Conservation (phyloP, 2,888 invertebrate species). For the Subacronicta megacephala region DNA sequence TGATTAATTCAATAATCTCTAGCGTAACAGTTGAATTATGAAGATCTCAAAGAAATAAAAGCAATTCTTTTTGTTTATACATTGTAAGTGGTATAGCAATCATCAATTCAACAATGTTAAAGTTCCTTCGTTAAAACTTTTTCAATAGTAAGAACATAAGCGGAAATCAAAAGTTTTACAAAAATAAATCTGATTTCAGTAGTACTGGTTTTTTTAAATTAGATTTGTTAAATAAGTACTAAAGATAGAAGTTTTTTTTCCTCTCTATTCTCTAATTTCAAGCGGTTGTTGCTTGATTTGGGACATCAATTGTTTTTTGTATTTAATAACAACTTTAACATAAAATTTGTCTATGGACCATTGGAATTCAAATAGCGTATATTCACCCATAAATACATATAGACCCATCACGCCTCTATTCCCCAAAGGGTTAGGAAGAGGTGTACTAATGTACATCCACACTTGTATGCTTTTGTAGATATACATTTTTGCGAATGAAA, state of each 20-base stretch:
- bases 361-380: no score
- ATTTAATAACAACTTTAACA: no score
- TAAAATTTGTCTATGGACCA: no score
- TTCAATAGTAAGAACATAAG: slow-evolving; percentile 3
- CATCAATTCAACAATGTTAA: slow-evolving; percentile 4
- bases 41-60: no score
- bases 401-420: no score
- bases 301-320: neutral
- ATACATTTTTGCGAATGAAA: no score
- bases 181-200: slow-evolving; percentile 16
- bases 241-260: neutral
- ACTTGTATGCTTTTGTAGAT: no score
- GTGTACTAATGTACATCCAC: no score
- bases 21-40: no score
- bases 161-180: slow-evolving; percentile 12
- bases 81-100: neutral
- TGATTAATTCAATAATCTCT: no score
- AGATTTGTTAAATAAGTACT: neutral
- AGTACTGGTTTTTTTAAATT: slow-evolving; percentile 23
- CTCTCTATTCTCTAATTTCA: neutral
- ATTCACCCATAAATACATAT: no score
- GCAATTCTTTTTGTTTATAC: neutral
- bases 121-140: slow-evolving; percentile 17
- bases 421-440: no score
- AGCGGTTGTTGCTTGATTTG: slow-evolving; percentile 2